phyloP scores from a whole-genome alignment of 2,888 invertebrate species.

The Yponomeuta sedellus region DNA sequence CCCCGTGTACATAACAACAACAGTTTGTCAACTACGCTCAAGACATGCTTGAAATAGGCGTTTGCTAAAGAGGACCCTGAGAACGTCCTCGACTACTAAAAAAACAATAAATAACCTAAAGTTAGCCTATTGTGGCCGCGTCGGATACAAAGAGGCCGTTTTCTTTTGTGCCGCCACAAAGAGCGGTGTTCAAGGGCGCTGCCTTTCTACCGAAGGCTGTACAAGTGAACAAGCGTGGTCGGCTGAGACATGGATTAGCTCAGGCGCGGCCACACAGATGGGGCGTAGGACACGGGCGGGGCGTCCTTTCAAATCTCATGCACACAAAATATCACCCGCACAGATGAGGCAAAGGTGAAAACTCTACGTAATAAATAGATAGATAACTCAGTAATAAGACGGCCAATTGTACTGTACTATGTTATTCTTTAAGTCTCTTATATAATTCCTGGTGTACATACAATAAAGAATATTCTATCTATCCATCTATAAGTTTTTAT shows the following conservation, averaged over 20 bases:
- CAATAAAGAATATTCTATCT: too few relatives aligned
- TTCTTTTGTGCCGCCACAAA: constrained; percentile 56
- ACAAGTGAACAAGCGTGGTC: neutral
- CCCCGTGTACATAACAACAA: neutral
- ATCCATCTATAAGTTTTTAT: too few relatives aligned
- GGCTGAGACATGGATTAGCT: neutral
- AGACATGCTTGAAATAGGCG: constrained; percentile 26
- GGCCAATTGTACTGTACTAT: too few relatives aligned
- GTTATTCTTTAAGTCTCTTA: too few relatives aligned
- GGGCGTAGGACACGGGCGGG: too few relatives aligned
- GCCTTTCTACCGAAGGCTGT: constrained; percentile 39
- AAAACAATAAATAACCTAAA: constrained; percentile 31
- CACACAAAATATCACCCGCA: too few relatives aligned
- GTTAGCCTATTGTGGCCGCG: constrained; percentile 34
- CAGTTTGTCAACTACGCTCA: constrained; percentile 23
- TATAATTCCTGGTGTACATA: too few relatives aligned
- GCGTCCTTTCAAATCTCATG: too few relatives aligned
- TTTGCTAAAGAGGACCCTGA: constrained; percentile 28
- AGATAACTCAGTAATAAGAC: too few relatives aligned
- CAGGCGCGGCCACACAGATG: neutral
- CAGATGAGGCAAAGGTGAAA: too few relatives aligned
- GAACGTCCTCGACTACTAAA: constrained; percentile 30
- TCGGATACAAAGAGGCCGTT: constrained; percentile 47
- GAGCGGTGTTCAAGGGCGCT: constrained; percentile 53
- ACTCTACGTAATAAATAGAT: too few relatives aligned